Conservation (phyloP, 1,140 invertebrate species). For the Bombus balteatus region DNA sequence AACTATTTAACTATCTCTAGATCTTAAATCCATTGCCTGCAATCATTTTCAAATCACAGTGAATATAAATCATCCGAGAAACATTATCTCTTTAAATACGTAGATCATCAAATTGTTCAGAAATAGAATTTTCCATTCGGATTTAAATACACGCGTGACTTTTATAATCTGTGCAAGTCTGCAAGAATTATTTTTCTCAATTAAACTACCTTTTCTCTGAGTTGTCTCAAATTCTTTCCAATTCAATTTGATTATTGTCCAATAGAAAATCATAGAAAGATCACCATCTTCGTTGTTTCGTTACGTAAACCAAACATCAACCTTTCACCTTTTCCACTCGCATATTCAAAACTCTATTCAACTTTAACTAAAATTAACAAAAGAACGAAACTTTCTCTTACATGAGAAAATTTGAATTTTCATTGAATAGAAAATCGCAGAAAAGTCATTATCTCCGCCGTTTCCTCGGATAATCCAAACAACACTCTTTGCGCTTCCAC, state of each 20-base stretch:
- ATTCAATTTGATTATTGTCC: too few relatives aligned
- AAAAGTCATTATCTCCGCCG: too few relatives aligned
- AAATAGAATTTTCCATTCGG: not conserved
- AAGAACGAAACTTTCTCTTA: not conserved
- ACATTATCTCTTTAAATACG: not conserved
- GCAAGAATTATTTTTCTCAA: too few relatives aligned
- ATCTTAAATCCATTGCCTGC: constrained; percentile 14
- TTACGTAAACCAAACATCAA: not conserved
- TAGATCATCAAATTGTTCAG: not conserved
- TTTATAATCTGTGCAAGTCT: not conserved
- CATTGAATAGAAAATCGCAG: not conserved
- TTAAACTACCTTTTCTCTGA: too few relatives aligned
- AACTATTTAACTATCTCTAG: not conserved
- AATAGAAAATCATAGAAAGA: not conserved
- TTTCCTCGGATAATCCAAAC: not conserved
- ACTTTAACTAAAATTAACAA: not conserved
- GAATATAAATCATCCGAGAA: not conserved
- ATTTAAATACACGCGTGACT: not conserved
- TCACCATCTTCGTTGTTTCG: not conserved
- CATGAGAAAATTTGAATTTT: not conserved
- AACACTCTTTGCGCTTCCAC: not conserved
- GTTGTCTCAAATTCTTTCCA: too few relatives aligned
- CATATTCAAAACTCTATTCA: not conserved
- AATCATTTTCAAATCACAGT: not conserved
- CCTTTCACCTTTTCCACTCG: not conserved